These are phyloP conservation scores for Pampus argenteus DNA, from an alignment of 2,797 vertebrate genomes.

Conservation along the genomic window DNA sequence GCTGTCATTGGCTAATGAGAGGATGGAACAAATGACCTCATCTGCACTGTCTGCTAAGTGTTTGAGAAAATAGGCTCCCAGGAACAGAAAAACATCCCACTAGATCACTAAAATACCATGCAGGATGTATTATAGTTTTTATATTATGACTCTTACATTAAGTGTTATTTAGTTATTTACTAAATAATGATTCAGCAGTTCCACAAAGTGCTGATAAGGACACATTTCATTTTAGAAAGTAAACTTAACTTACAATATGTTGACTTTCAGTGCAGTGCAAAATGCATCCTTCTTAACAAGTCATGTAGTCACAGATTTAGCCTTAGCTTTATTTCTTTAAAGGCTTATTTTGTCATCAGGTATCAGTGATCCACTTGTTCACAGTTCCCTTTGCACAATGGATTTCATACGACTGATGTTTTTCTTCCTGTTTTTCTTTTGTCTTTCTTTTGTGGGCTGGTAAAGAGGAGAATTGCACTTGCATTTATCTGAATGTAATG, in stretches of 20 bases:
- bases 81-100: slow-evolving; percentile 51
- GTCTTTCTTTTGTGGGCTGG: no score
- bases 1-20: slow-evolving; percentile 74
- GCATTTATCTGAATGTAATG: not conserved
- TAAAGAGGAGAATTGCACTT: no score
- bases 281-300: not conserved
- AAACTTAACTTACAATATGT: not conserved
- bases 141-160: not conserved
- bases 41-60: slow-evolving; percentile 61
- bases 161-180: no score
- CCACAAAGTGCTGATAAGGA: not conserved
- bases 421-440: no score
- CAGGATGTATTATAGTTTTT: not conserved
- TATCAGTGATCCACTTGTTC: not conserved
- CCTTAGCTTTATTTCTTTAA: no score
- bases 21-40: slow-evolving; percentile 66
- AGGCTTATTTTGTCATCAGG: not conserved
- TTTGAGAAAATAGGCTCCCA: slow-evolving; percentile 51
- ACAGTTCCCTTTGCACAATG: not conserved
- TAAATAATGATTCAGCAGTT: not conserved
- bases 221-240: not conserved
- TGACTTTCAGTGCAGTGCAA: not conserved
- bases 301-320: not conserved
- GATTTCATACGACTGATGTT: not conserved
- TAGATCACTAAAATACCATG: slow-evolving; percentile 18